These are phyloP conservation scores for Pygocentrus nattereri DNA, from an alignment of 2,797 vertebrate genomes.

Conservation along the genomic window DNA sequence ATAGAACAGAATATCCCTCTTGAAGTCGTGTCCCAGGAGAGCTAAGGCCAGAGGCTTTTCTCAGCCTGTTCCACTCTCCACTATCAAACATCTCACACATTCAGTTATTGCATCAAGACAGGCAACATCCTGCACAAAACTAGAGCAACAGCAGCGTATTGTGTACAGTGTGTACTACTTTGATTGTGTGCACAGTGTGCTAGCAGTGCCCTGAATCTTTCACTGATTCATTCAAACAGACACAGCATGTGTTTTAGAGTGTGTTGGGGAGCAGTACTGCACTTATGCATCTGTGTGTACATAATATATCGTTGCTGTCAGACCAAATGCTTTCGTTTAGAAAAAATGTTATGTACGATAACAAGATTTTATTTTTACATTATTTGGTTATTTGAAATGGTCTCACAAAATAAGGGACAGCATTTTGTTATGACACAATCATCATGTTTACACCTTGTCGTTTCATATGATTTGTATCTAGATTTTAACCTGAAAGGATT, in stretches of 20 bases:
- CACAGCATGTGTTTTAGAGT: neutral
- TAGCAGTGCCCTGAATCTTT: neutral
- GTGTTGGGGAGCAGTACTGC: neutral
- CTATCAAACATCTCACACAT: slow-evolving; percentile 35
- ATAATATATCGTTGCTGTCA: neutral
- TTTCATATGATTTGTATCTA: no score
- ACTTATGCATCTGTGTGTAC: neutral
- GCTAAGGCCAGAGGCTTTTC: slow-evolving; percentile 44
- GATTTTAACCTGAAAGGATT: no score
- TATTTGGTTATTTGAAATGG: no score
- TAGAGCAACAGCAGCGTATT: neutral
- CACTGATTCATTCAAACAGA: neutral
- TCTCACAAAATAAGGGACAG: no score
- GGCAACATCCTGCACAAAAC: slow-evolving; percentile 22
- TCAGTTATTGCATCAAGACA: slow-evolving; percentile 20
- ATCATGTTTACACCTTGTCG: no score
- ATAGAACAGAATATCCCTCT: slow-evolving; percentile 20
- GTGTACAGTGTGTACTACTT: slow-evolving; percentile 15
- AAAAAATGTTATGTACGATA: no score
- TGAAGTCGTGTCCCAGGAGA: slow-evolving; percentile 42
- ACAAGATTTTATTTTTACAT: no score
- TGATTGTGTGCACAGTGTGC: neutral
- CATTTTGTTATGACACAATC: no score
- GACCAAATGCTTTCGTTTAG: no score
- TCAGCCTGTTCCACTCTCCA: slow-evolving; percentile 34